Conservation (phyloP, 2,797 vertebrate species). For the Nannoperca australis region DNA sequence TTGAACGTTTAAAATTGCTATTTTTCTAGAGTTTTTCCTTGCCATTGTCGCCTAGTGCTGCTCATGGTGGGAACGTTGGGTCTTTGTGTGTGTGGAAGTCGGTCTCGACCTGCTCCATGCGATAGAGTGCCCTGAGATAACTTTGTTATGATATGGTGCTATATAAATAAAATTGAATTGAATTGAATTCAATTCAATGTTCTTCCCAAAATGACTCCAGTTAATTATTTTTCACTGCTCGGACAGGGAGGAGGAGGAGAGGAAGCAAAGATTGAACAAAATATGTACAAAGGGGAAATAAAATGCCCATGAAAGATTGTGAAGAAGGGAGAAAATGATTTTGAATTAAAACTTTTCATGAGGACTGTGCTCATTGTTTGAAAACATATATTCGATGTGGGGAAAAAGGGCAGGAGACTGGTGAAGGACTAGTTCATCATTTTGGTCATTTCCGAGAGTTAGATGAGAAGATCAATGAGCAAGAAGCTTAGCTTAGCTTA, state of each 20-base stretch:
- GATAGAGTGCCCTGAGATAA: no score
- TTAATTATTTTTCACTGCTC: slow-evolving; percentile 35
- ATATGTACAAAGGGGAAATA: background rate
- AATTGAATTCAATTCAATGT: no score
- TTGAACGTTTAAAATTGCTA: no score
- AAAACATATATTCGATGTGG: background rate
- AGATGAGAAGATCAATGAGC: background rate
- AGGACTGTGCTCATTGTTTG: background rate
- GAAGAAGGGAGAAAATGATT: background rate
- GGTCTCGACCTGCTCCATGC: no score
- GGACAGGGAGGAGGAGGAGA: slow-evolving; percentile 6
- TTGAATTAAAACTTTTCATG: background rate
- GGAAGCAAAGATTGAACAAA: background rate
- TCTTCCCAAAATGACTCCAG: slow-evolving; percentile 19
- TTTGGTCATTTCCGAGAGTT: background rate
- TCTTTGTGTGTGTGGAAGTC: no score
- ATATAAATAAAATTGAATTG: no score
- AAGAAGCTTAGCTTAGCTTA: no score
- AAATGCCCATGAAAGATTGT: background rate
- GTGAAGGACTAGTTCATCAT: background rate
- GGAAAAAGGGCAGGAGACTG: background rate
- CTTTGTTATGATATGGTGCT: no score
- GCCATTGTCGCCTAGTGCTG: no score
- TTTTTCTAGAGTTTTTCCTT: no score
- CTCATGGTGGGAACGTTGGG: no score